Evolutionary conservation across 2,113 vertebrate genomes (phyloP).

Genomic region (Xenotilapia longispinis): DNA sequence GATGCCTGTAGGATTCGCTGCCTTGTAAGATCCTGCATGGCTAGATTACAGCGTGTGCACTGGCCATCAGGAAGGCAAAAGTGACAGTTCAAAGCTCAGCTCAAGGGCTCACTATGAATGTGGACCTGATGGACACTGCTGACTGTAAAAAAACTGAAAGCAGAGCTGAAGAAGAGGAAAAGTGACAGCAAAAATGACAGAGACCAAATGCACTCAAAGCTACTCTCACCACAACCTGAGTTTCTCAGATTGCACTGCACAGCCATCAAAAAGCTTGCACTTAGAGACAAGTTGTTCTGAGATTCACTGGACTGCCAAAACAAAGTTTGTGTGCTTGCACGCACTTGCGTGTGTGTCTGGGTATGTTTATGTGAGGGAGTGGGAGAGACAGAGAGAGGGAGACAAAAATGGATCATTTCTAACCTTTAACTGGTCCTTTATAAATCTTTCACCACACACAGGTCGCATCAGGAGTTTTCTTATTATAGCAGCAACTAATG

Average conservation of each 20-base stretch:
- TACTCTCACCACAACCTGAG: neutral
- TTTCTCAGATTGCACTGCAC: neutral
- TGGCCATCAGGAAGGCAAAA: constrained; percentile 23
- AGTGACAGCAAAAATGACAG: constrained; percentile 18
- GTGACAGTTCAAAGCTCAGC: constrained; percentile 26
- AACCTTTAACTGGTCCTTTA: neutral
- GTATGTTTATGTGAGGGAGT: neutral
- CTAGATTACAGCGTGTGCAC: constrained; percentile 1
- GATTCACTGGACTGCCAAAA: neutral
- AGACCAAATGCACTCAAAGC: neutral
- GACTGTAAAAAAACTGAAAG: neutral
- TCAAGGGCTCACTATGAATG: neutral
- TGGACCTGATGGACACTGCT: neutral
- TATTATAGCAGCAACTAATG: neutral
- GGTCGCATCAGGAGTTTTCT: neutral
- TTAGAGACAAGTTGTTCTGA: neutral
- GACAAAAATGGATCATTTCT: neutral
- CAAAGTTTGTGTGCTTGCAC: neutral
- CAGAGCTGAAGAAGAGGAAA: neutral
- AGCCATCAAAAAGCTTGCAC: neutral
- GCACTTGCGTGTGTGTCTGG: neutral
- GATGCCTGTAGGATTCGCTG: neutral
- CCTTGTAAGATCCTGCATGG: neutral
- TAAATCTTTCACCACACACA: neutral
- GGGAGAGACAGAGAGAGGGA: neutral